Base-by-base conservation (phyloP, 2,888 invertebrate genomes). In the Pachydiplax longipennis region DNA sequence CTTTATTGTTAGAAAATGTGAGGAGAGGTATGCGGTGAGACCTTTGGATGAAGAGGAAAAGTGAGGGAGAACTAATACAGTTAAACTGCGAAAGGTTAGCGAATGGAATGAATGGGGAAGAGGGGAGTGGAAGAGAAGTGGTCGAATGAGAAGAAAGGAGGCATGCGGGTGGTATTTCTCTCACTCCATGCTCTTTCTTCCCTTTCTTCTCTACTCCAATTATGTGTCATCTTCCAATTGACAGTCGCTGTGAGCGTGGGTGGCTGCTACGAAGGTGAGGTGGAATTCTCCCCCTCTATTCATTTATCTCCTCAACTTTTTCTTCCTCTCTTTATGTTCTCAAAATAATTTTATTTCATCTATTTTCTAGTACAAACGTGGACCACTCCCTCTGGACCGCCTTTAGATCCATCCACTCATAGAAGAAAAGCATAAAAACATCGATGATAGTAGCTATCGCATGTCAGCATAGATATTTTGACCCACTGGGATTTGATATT, bases 211-310 rank as follows among this genome's bases (percentile, higher is more conserved):
- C 31, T 31, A 15, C 73, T 73, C 73, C 73, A 73, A 73, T 73
- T 73, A 73, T 73, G 73, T 73, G 73, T 73, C 73, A 73, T 73
- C 73, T 73, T 73, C 73, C 73, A 73, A 73, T 73, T 73, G 73
- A 10, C 25, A 31, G 73, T 65, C 18, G 25, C 65, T 65, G 15
- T 31, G 73, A 31, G 25, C 31, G 73, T 31, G 73, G n/a, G 73
- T 73, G 73, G 73, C 73, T 73, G 73, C 25, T 65, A 3, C 25
- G 65, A 65, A 73, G 73, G 73, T 73, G 73, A 73, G 73, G 10
- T 73, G 73, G 73, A 73, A 73, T 73, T 73, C 12, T 73, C 31
- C 31, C 31, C 31, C 13, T 73, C 2, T 31, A 1, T 73, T 13
- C 31, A 25, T 73, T 31, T 73, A n/a, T 25, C 73, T 13, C 73